Base-by-base conservation (phyloP, 1,140 invertebrate genomes). In the Leucophenga varia region DNA sequence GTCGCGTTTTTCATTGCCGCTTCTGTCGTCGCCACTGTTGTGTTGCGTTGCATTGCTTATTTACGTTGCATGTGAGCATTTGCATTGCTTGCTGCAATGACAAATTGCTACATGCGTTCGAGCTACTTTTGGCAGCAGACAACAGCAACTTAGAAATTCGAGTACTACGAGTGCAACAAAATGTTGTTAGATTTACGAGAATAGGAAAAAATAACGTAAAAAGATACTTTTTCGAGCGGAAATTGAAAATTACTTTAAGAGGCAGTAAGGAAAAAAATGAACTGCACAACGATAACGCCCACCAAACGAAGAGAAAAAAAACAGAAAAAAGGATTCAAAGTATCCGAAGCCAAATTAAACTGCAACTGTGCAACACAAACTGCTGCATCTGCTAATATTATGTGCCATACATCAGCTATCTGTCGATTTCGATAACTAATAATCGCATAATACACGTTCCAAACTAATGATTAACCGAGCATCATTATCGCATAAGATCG, bases 401-500 rank as follows among this genome's bases (percentile, higher is more conserved):
- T n/a, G n/a, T n/a, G n/a, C n/a, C n/a, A n/a, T n/a, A n/a, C n/a
- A n/a, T n/a, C n/a, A n/a, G n/a, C n/a, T n/a, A n/a, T n/a, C n/a
- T n/a, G n/a, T n/a, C n/a, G n/a, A n/a, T n/a, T n/a, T 53, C 8
- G 14, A 53, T 43, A 67, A 63, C 63, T 68, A 67, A 67, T 68
- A 67, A 67, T 68, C 63, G 63, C 63, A 67, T 67, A 67, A 67
- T 67, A 67, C 63, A 67, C 63, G 63, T 68, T 64, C 59, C 64
- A 67, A 53, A 60, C 63, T 67, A 67, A 67, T 67, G 63, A 67
- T 67, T 67, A 67, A 67, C 63, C 53, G 67, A n/a, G 63, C 63
- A 67, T 67, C 64, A 67, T 67, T 67, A 67, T 67, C 63, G 63
- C 64, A 63, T 56, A 57, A 68, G 63, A 67, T 67, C 63, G 59